Base-by-base conservation (phyloP, 2,113 vertebrate genomes). In the Connochaetes taurinus region DNA sequence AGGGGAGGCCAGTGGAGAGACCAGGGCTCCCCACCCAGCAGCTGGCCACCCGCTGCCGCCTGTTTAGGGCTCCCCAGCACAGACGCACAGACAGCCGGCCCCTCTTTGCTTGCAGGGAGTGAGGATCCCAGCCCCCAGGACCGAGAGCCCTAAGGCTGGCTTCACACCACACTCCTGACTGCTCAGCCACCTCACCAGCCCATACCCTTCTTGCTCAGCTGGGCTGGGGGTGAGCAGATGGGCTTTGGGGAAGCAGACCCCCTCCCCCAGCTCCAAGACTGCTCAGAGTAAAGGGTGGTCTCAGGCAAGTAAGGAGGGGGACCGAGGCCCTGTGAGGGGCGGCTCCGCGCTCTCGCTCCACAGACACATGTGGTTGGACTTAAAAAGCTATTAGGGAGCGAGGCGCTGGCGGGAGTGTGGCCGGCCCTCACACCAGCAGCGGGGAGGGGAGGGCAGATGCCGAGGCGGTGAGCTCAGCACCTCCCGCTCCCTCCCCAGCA, bases 301-400 rank as follows among this genome's bases (percentile, higher is more conserved):
- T 97, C 16, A 0, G 36, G 60, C 23, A 29, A 95, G 91, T 89
- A 40, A 60, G 94, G 52, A 57, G 92, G 89, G 84, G 55, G 97
- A 62, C 55, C 36, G 92, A 96, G 97, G 97, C 97, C 89, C 97
- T 29, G 52, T 14, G 85, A 97, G 98, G 97, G 97, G 98, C 87
- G 94, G 97, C 96, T 94, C 95, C 36, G 1, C 3, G 78, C 52
- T 55, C 80, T n/a, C 4, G 21, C 97, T 98, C 96, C 10, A 19
- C 95, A 98, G 98, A 97, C 98, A 98, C 98, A 98, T 98, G 98
- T 98, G 98, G 98, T 98, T 98, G 98, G 98, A 98, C 93, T 98
- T 98, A 98, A 98, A 98, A 98, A 98, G 98, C 98, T 98, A 98
- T 98, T 98, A 98, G 95, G 93, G 96, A 97, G 93, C 43, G 52